Conservation (phyloP, 1,140 invertebrate species). For the Paraescarpia echinospica region DNA sequence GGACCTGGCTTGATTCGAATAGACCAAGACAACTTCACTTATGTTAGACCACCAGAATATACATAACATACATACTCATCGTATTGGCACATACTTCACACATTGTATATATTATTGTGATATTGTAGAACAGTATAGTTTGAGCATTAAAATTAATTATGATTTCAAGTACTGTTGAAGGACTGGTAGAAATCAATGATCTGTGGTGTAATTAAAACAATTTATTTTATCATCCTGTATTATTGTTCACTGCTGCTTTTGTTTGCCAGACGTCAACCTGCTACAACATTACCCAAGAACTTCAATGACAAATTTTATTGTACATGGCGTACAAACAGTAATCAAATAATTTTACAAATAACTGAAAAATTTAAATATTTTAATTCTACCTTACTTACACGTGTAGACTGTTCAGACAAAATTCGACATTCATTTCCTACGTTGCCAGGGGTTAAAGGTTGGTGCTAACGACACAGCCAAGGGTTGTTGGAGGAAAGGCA, state of each 20-base stretch:
- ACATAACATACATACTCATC: neutral
- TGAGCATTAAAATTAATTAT: neutral
- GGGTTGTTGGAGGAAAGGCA: neutral
- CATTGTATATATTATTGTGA: neutral
- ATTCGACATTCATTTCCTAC: neutral
- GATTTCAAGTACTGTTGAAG: neutral
- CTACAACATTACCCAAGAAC: neutral
- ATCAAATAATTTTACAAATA: neutral
- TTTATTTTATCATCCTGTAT: neutral
- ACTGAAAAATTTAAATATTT: neutral
- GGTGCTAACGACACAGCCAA: neutral
- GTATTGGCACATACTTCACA: neutral
- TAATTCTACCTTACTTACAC: neutral
- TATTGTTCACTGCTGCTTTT: neutral
- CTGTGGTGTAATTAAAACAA: neutral
- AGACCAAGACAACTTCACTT: constrained; percentile 82
- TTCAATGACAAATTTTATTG: constrained; percentile 6
- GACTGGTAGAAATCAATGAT: neutral
- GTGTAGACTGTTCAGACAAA: neutral
- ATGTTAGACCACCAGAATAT: constrained; percentile 68
- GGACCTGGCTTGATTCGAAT: constrained; percentile 78
- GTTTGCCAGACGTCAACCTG: neutral
- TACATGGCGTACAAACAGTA: neutral
- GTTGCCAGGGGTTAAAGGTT: neutral
- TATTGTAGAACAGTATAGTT: neutral